Evolutionary conservation across 1,140 invertebrate species (phyloP).

Genomic region (Drosophila quadrilineata): DNA sequence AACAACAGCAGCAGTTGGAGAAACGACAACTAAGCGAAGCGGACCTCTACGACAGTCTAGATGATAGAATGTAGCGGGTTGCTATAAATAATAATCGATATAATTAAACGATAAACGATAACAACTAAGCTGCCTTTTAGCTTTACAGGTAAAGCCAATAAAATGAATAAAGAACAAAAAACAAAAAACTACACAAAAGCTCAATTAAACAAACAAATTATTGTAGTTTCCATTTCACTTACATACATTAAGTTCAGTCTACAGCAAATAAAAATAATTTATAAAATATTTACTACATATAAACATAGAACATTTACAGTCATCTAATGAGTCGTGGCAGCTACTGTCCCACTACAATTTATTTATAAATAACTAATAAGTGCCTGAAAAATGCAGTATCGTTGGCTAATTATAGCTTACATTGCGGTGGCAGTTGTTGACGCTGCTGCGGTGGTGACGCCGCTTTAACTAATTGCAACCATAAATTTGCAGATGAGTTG

Average conservation of each 20-base stretch:
- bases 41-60: constrained; percentile 72
- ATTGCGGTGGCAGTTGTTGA: background rate
- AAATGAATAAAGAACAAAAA: no score
- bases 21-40: constrained; percentile 34
- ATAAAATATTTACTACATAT: no score
- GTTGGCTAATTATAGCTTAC: constrained; percentile 4
- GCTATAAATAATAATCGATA: constrained; percentile 33
- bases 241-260: no score
- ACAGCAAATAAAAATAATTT: no score
- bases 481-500: no score
- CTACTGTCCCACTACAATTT: constrained; percentile 6
- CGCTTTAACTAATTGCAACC: constrained; percentile 12
- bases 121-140: constrained; percentile 39
- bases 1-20: constrained; percentile 17
- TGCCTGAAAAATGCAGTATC: background rate
- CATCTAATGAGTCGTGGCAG: constrained; percentile 52
- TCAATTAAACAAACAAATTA: no score
- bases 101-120: constrained; percentile 14
- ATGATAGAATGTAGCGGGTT: constrained; percentile 63
- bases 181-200: constrained; percentile 60
- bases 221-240: no score
- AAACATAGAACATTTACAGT: constrained; percentile 53
- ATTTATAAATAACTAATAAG: constrained; percentile 15
- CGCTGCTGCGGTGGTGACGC: background rate
- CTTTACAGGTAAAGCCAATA: constrained; percentile 67